Evolutionary conservation across 2,113 vertebrate genomes (phyloP).

Genomic region (Forbesichthys papilliferus): DNA sequence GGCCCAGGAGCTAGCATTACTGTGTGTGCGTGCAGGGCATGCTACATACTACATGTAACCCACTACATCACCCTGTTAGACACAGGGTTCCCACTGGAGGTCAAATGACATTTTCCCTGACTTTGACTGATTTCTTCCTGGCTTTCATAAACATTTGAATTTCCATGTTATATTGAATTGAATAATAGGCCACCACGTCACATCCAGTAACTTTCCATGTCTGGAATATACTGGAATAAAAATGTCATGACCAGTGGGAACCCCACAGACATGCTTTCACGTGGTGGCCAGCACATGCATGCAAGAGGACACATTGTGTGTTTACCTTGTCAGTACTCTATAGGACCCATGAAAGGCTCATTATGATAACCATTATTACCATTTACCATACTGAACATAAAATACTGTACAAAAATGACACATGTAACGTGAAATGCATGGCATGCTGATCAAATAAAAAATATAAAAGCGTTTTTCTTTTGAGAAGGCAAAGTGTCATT

Average conservation of each 20-base stretch:
- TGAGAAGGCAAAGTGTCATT: slow-evolving; percentile 19
- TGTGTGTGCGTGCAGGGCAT: not conserved
- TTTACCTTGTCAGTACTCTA: slow-evolving; percentile 86
- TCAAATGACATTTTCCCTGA: too few species aligned
- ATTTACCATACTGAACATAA: slow-evolving; percentile 93
- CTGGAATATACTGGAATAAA: too few species aligned
- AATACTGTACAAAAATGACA: slow-evolving; percentile 78
- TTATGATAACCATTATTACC: slow-evolving; percentile 98
- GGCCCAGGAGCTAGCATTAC: slow-evolving; percentile 13
- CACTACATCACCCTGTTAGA: slow-evolving; percentile 2
- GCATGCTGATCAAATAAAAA: slow-evolving; percentile 55
- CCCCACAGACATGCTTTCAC: slow-evolving; percentile 36
- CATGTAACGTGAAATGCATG: slow-evolving; percentile 58
- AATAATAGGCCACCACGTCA: too few species aligned
- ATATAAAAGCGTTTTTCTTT: slow-evolving; percentile 37
- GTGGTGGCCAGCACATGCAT: slow-evolving; percentile 56
- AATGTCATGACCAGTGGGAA: too few species aligned
- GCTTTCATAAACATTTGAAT: too few species aligned
- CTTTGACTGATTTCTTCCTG: too few species aligned
- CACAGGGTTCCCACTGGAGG: slow-evolving; percentile 1
- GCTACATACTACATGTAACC: slow-evolving; percentile 11
- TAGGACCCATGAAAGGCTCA: slow-evolving; percentile 86
- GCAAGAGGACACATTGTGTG: slow-evolving; percentile 10
- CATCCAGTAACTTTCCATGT: too few species aligned
- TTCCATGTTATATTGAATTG: too few species aligned